A percentile compares a stretch with the other conserved stretches of the same genome.
Evolutionary conservation across 2,888 invertebrate genomes (phyloP).

Genomic region (Lamellibrachia columna): DNA sequence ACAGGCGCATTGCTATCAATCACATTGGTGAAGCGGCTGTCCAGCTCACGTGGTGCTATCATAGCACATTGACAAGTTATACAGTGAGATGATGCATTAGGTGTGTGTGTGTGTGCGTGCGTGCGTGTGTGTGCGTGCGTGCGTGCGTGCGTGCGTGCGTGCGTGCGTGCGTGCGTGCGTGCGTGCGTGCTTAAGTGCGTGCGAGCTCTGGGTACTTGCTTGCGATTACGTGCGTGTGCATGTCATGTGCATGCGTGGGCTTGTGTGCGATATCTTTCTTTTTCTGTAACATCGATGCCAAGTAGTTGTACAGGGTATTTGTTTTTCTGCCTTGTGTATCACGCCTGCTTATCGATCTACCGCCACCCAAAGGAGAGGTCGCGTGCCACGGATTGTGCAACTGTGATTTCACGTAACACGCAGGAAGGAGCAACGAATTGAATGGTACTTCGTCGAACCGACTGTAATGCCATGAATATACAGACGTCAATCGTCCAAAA

Average conservation of each 20-base stretch:
- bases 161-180: not conserved
- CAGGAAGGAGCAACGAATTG: not conserved
- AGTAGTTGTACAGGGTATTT: not conserved
- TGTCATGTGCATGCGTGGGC: not conserved
- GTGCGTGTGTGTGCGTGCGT: not conserved
- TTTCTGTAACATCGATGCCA: not conserved
- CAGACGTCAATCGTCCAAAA: not conserved
- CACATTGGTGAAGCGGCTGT: not conserved
- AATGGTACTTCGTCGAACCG: not conserved
- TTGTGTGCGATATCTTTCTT: not conserved
- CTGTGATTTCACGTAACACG: not conserved
- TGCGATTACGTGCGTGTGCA: not conserved
- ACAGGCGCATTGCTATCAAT: not conserved
- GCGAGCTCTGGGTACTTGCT: not conserved
- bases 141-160: not conserved
- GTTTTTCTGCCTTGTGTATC: not conserved
- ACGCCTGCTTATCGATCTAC: not conserved
- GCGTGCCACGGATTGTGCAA: not conserved
- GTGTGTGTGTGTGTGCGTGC: constrained; percentile 3
- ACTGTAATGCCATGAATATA: not conserved
- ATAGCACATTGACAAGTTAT: constrained; percentile 3
- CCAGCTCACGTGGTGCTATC: not conserved
- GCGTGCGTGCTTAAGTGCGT: not conserved
- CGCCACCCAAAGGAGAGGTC: not conserved
- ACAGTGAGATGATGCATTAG: not conserved